Conservation (phyloP, 1,140 invertebrate species). For the Steinernema khuongi region DNA sequence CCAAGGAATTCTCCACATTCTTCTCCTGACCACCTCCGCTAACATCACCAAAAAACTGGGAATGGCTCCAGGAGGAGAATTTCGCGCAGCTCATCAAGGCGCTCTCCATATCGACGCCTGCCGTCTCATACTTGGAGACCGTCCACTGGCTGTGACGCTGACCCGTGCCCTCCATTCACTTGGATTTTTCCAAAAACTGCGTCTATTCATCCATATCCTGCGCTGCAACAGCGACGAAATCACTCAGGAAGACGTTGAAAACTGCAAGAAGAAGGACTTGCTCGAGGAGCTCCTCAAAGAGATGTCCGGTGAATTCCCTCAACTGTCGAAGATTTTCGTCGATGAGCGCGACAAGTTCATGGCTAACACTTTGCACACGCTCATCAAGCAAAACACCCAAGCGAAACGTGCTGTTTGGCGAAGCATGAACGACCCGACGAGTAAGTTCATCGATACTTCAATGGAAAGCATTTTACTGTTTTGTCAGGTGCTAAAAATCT, state of each 20-base stretch:
- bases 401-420: constrained; percentile 46
- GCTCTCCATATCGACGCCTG: constrained; percentile 58
- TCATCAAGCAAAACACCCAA: constrained; percentile 39
- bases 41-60: constrained; percentile 85
- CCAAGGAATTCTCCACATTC: constrained; percentile 82
- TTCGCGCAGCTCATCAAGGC: constrained; percentile 80
- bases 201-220: constrained; percentile 50
- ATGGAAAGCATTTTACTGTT: background rate
- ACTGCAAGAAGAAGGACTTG: constrained; percentile 72
- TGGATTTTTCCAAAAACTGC: constrained; percentile 48
- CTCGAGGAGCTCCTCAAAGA: constrained; percentile 81
- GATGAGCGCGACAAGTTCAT: constrained; percentile 73
- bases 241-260: constrained; percentile 41
- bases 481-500: background rate
- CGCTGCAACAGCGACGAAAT: constrained; percentile 41
- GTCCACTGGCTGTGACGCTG: constrained; percentile 54
- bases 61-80: constrained; percentile 96
- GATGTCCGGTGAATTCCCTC: constrained; percentile 85
- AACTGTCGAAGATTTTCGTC: constrained; percentile 81
- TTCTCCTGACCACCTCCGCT: constrained; percentile 83
- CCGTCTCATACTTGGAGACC: constrained; percentile 54
- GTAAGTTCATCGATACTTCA: constrained; percentile 27
- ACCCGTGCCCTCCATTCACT: constrained; percentile 48
- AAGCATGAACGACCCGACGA: constrained; percentile 14
- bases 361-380: constrained; percentile 39